These are phyloP conservation scores for Thysanoteuthis rhombus DNA, from an alignment of 2,888 invertebrate genomes.

Conservation along the genomic window DNA sequence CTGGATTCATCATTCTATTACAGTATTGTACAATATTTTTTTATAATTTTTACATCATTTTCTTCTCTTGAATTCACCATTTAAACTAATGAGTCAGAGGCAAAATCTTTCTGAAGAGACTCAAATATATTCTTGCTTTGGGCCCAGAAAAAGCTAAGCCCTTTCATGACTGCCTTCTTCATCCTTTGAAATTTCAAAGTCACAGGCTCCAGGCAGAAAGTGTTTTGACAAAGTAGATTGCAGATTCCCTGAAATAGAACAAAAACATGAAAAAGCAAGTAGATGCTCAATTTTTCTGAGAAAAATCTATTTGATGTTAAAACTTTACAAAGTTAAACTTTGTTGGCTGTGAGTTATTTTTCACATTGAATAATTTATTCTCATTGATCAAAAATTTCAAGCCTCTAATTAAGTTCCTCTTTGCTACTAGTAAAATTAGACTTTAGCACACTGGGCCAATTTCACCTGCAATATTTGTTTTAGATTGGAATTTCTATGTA, in stretches of 20 bases:
- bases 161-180: background rate
- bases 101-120: background rate
- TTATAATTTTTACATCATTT: background rate
- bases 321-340: background rate
- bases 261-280: background rate
- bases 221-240: background rate
- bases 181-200: too few relatives aligned
- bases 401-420: background rate
- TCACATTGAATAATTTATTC: conserved; percentile 12
- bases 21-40: background rate
- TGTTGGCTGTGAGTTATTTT: conserved; percentile 12
- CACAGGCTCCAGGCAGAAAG: too few relatives aligned
- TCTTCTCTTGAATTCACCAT: background rate
- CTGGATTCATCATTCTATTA: too few relatives aligned
- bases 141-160: background rate
- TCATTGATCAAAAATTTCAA: background rate
- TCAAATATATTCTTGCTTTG: background rate
- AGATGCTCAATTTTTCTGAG: background rate
- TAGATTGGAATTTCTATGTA: background rate
- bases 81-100: background rate
- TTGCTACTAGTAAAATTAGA: background rate
- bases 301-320: background rate
- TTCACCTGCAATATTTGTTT: background rate
- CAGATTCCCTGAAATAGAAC: background rate
- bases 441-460: background rate